Evolutionary conservation across 1,140 invertebrate species (phyloP).

Genomic region (Saxidomus purpurata): DNA sequence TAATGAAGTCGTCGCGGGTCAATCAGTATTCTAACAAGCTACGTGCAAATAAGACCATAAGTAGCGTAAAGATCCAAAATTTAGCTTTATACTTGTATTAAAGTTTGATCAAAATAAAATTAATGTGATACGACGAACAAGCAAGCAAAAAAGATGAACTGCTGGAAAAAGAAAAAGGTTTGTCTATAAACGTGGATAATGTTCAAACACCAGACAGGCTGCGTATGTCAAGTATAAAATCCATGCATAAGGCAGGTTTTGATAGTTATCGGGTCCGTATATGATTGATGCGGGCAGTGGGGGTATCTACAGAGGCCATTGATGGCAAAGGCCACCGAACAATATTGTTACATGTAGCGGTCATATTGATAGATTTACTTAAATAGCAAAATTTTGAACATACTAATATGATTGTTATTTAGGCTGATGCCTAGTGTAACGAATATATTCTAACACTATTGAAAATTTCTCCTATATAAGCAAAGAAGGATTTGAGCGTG

Average conservation of each 20-base stretch:
- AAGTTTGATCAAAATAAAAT: slow-evolving; percentile 11
- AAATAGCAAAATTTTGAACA: no score
- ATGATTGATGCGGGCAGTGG: background rate
- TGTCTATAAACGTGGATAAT: background rate
- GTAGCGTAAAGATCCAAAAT: background rate
- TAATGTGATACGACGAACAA: slow-evolving; percentile 24
- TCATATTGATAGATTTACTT: no score
- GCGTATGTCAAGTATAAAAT: background rate
- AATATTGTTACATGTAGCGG: no score
- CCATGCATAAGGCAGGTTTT: background rate
- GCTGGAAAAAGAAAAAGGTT: background rate
- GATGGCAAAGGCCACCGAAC: no score
- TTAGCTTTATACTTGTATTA: background rate
- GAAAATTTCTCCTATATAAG: no score
- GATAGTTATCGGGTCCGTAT: background rate
- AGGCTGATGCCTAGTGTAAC: no score
- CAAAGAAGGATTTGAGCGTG: no score
- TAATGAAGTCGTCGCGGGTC: background rate
- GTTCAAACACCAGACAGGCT: background rate
- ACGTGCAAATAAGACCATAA: background rate
- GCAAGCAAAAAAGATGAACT: background rate
- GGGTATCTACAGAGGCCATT: background rate
- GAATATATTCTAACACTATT: no score
- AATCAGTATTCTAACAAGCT: background rate
- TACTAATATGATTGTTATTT: no score